phyloP scores from a whole-genome alignment of 2,113 vertebrate genomes.

The Pyrgilauda ruficollis region DNA sequence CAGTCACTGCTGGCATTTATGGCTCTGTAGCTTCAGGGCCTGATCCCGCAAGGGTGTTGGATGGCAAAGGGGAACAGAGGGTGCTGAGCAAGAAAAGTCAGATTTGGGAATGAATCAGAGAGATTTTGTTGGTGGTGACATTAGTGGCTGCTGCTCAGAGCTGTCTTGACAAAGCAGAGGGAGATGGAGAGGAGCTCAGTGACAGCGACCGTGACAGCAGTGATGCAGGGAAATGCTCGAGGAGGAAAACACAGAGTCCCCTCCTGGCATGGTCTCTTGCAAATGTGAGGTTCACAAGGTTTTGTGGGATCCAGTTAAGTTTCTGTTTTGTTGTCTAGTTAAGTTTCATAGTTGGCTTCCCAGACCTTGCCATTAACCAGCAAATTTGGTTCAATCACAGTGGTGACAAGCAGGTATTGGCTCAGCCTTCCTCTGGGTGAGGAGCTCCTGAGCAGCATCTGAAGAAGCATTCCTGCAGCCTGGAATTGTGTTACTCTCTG shows the following conservation, averaged over 20 bases:
- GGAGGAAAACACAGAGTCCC: not conserved
- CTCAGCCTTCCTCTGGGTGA: not conserved
- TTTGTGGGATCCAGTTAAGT: not conserved
- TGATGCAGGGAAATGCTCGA: fast-evolving
- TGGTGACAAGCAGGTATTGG: too few species aligned
- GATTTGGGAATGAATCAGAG: not conserved
- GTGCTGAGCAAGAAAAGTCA: not conserved
- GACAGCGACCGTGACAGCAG: not conserved
- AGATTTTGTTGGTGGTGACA: not conserved
- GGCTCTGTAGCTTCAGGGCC: not conserved
- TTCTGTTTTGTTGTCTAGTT: not conserved
- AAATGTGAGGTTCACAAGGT: not conserved
- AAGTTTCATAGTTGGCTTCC: not conserved
- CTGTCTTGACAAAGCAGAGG: not conserved
- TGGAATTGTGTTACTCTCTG: not conserved
- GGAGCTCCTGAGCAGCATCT: not conserved
- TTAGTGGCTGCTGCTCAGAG: not conserved
- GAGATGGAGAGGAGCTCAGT: not conserved
- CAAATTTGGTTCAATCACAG: not conserved
- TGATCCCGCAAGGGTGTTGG: not conserved
- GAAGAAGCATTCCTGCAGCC: not conserved
- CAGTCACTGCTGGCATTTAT: not conserved
- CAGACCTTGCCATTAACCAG: not conserved
- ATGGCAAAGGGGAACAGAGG: not conserved
- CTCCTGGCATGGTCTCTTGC: not conserved